A percentile compares a stretch with the other conserved stretches of the same genome.
These are phyloP conservation scores for Ethmia dodecea DNA, from an alignment of 2,888 invertebrate species.

Conservation along the genomic window DNA sequence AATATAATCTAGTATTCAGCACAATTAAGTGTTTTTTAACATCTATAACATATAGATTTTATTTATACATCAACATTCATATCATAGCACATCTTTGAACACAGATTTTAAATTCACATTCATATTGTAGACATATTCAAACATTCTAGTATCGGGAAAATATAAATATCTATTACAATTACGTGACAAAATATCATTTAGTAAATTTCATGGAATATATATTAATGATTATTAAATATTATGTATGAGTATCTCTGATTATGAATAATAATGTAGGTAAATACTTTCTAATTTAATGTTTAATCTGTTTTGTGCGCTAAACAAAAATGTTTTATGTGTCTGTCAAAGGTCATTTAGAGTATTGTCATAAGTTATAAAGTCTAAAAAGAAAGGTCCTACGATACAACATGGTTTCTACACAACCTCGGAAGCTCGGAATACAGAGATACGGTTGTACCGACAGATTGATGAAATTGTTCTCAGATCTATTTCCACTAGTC, in stretches of 20 bases:
- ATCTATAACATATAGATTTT: conserved; percentile 40
- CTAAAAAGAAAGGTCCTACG: conserved; percentile 34
- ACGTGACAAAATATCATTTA: conserved; percentile 40
- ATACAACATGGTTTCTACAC: conserved; percentile 55
- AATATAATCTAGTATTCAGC: conserved; percentile 23
- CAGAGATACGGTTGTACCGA: too few species aligned
- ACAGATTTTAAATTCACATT: conserved; percentile 61
- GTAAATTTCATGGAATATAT: conserved; percentile 55
- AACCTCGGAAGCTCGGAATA: conserved; percentile 71
- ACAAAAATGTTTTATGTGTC: conserved; percentile 37
- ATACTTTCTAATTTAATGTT: conserved; percentile 28
- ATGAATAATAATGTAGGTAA: conserved; percentile 28
- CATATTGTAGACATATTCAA: conserved; percentile 58
- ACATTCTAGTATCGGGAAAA: conserved; percentile 59
- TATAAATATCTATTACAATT: conserved; percentile 48
- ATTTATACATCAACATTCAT: conserved; percentile 52
- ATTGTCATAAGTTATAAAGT: conserved; percentile 60
- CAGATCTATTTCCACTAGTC: conserved; percentile 9
- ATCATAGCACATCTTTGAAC: conserved; percentile 58
- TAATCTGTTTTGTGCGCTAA: conserved; percentile 59
- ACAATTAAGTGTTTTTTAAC: conserved; percentile 12
- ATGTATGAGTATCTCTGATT: conserved; percentile 42
- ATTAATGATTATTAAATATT: conserved; percentile 40
- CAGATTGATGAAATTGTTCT: too few species aligned
- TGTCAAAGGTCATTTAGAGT: conserved; percentile 58